These are phyloP conservation scores for Colaptes auratus DNA, from an alignment of 2,113 vertebrate species.

Conservation along the genomic window DNA sequence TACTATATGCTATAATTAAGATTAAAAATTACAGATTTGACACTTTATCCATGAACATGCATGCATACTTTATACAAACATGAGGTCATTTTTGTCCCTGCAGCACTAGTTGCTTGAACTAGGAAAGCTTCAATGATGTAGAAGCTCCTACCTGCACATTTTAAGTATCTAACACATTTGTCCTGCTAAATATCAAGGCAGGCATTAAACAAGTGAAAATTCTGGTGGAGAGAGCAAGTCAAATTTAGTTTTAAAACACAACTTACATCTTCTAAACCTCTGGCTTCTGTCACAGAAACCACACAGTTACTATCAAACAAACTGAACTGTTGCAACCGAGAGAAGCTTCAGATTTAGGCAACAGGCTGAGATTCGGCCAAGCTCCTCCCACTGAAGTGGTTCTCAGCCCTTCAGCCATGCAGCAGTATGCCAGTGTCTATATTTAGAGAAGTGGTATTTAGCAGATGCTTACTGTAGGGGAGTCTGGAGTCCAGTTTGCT, in stretches of 20 bases:
- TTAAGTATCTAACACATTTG: not conserved
- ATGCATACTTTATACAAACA: not conserved
- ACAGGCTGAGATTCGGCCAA: not conserved
- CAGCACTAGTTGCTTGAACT: not conserved
- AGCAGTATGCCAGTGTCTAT: not conserved
- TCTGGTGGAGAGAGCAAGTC: not conserved
- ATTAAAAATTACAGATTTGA: not conserved
- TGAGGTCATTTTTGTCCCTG: not conserved
- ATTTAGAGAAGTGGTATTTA: not conserved
- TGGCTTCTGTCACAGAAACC: not conserved
- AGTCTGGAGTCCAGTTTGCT: constrained; percentile 92
- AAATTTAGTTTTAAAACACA: not conserved
- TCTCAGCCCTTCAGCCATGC: not conserved
- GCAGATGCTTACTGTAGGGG: constrained; percentile 86
- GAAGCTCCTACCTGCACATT: not conserved
- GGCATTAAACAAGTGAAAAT: not conserved
- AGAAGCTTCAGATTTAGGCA: not conserved
- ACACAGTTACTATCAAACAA: not conserved
- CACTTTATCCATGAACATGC: not conserved
- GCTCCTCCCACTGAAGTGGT: fast-evolving
- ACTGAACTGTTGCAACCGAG: fast-evolving
- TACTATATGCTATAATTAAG: not conserved
- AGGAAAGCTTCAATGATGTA: not conserved
- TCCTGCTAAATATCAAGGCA: not conserved
- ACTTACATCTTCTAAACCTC: not conserved